Evolutionary conservation across 2,888 invertebrate species (phyloP).

Genomic region (Plebejus argus): DNA sequence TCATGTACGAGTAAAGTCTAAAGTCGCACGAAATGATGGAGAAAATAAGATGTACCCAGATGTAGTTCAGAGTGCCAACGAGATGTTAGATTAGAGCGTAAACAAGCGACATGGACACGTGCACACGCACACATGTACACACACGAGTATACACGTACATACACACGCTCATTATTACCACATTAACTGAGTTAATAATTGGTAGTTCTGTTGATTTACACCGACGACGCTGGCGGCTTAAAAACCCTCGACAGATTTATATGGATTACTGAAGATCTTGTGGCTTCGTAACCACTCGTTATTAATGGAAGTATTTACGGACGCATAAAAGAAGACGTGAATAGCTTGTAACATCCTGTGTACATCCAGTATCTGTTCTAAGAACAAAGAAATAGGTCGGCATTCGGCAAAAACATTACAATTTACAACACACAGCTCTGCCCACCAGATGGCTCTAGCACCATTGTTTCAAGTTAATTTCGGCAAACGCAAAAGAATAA

Average conservation of each 20-base stretch:
- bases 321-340: neutral
- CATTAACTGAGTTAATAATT: slow-evolving; percentile 30
- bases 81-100: slow-evolving; percentile 54
- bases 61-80: slow-evolving; percentile 47
- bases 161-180: slow-evolving; percentile 24
- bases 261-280: neutral
- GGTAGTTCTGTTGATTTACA: slow-evolving; percentile 30
- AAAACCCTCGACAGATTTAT: slow-evolving; percentile 18
- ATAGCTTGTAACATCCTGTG: too few relatives aligned
- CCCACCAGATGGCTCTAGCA: neutral
- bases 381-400: neutral
- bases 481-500: slow-evolving; percentile 7
- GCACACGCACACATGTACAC: slow-evolving; percentile 37
- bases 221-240: neutral
- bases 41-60: slow-evolving; percentile 8
- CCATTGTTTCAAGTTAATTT: slow-evolving; percentile 6
- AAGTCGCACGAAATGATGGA: neutral
- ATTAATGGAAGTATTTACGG: neutral
- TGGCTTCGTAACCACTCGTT: neutral
- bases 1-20: rapidly evolving
- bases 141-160: neutral
- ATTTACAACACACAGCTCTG: neutral
- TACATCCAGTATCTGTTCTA: neutral
- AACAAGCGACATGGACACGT: slow-evolving; percentile 54
- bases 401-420: neutral